A percentile compares a stretch with the other conserved stretches of the same genome.
Conservation (phyloP, 2,113 vertebrate species). For the Lutjanus erythropterus region DNA sequence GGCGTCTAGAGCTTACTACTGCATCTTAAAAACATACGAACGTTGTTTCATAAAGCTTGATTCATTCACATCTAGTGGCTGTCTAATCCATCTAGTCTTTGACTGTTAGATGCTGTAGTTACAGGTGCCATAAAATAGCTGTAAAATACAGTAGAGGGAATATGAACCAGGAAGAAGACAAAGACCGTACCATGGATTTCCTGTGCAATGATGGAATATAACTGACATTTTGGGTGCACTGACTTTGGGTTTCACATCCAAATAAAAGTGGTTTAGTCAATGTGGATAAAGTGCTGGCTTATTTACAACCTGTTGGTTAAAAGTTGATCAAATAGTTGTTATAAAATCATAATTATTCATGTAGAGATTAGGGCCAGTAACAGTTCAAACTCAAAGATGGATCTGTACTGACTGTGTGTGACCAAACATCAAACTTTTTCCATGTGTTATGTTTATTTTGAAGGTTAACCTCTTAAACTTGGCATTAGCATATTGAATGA, state of each 20-base stretch:
- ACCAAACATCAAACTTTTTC: too few species aligned
- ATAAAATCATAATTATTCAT: not conserved
- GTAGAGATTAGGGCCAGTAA: too few species aligned
- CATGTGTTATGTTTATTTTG: too few species aligned
- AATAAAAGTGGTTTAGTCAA: not conserved
- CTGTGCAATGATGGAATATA: not conserved
- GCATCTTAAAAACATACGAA: not conserved
- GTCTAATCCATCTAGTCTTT: not conserved
- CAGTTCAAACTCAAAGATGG: too few species aligned
- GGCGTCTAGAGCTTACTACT: not conserved
- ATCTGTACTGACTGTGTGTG: too few species aligned
- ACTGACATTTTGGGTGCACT: not conserved
- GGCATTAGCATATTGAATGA: too few species aligned
- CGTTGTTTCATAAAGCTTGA: not conserved
- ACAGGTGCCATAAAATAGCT: not conserved
- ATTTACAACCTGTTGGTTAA: not conserved
- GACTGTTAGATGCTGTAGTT: not conserved
- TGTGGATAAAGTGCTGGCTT: not conserved
- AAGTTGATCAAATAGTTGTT: not conserved
- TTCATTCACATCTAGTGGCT: not conserved
- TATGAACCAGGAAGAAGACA: too few species aligned
- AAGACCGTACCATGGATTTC: not conserved
- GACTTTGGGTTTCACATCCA: not conserved
- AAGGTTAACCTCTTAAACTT: too few species aligned
- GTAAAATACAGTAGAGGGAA: not conserved